These are phyloP conservation scores for Phasia obesa DNA, from an alignment of 2,888 invertebrate species.

Conservation along the genomic window DNA sequence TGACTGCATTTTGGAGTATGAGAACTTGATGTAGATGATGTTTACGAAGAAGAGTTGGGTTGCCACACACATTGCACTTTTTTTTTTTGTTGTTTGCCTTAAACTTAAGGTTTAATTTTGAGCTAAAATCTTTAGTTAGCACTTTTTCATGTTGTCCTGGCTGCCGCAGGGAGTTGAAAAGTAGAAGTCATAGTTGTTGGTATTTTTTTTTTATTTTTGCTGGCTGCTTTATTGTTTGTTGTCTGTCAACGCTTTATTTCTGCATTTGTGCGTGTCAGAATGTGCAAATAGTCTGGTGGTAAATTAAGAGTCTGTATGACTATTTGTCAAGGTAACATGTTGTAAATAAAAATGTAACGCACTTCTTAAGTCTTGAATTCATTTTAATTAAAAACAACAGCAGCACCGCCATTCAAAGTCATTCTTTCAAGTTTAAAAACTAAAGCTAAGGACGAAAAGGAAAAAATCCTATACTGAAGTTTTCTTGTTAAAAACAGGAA, in stretches of 20 bases:
- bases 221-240: constrained; percentile 60
- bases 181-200: constrained; percentile 36
- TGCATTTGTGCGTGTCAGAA: constrained; percentile 52
- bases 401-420: constrained; percentile 4
- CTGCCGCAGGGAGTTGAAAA: constrained; percentile 45
- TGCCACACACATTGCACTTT: constrained; percentile 50
- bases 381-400: constrained; percentile 64
- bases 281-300: constrained; percentile 54
- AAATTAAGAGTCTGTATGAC: constrained; percentile 45
- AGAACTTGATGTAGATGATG: constrained; percentile 18
- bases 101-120: constrained; percentile 55
- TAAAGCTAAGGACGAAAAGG: constrained; percentile 18
- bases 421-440: constrained; percentile 27
- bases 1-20: constrained; percentile 17
- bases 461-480: neutral
- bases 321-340: constrained; percentile 69
- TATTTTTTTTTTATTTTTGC: neutral
- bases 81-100: constrained; percentile 28
- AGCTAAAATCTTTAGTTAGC: constrained; percentile 63
- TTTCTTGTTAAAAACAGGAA: neutral
- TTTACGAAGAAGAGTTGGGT: neutral
- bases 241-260: constrained; percentile 31
- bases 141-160: constrained; percentile 44
- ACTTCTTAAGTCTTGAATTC: constrained; percentile 63
- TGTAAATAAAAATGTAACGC: constrained; percentile 57